Evolutionary conservation across 2,888 invertebrate genomes (phyloP).

Genomic region (Parascotia fuliginaria): DNA sequence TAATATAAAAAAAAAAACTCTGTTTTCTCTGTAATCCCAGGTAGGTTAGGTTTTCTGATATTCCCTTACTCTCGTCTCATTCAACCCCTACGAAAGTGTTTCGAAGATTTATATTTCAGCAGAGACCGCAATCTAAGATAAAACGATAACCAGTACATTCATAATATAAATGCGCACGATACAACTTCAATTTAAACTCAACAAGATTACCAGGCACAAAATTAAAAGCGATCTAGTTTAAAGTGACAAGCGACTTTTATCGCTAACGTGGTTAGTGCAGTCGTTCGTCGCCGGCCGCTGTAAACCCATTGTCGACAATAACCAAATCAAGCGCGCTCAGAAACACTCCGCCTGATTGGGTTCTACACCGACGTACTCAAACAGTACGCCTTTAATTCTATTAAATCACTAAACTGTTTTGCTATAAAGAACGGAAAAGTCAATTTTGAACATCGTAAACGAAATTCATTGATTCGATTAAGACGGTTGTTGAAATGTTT

Average conservation of each 20-base stretch:
- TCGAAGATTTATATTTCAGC: too few relatives aligned
- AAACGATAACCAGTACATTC: background rate
- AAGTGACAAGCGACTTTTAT: slow-evolving; percentile 60
- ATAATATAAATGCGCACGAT: background rate
- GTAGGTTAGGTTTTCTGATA: too few relatives aligned
- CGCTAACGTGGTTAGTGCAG: slow-evolving; percentile 59
- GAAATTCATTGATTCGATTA: slow-evolving; percentile 44
- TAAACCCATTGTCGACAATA: slow-evolving; percentile 59
- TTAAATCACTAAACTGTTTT: slow-evolving; percentile 44
- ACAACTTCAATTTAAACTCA: slow-evolving; percentile 6
- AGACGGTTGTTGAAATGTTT: slow-evolving; percentile 37
- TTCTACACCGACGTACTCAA: slow-evolving; percentile 46
- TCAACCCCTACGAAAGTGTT: too few relatives aligned
- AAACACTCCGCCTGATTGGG: slow-evolving; percentile 48
- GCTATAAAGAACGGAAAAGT: slow-evolving; percentile 38
- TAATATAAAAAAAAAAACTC: too few relatives aligned
- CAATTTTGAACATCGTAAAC: slow-evolving; percentile 41
- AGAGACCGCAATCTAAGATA: too few relatives aligned
- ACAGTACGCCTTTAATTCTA: slow-evolving; percentile 44
- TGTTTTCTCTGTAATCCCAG: too few relatives aligned
- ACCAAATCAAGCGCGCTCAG: slow-evolving; percentile 51
- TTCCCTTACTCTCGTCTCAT: too few relatives aligned
- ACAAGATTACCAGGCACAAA: slow-evolving; percentile 26
- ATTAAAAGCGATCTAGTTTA: slow-evolving; percentile 52
- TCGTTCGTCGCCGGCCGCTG: slow-evolving; percentile 45